Evolutionary conservation across 2,888 invertebrate species (phyloP).

Genomic region (Drosophila recens): DNA sequence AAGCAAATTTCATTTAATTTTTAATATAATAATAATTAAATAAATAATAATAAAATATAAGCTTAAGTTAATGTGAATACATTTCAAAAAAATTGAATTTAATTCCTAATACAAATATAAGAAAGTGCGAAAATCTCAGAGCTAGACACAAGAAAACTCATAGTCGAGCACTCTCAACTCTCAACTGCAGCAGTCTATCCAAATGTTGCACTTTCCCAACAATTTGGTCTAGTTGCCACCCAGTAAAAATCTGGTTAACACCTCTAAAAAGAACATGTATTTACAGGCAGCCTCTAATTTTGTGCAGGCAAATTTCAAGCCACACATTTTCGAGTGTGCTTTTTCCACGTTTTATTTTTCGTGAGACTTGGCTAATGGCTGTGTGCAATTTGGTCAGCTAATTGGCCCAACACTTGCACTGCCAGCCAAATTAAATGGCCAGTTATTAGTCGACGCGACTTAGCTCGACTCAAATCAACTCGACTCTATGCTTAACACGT

Average conservation of each 20-base stretch:
- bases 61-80: too few species aligned
- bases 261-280: slow-evolving; percentile 28
- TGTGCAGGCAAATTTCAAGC: slow-evolving; percentile 30
- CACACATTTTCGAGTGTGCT: slow-evolving; percentile 15
- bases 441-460: slow-evolving; percentile 56
- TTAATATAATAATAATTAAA: too few species aligned
- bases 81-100: too few species aligned
- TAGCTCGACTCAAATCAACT: slow-evolving; percentile 21
- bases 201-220: not conserved
- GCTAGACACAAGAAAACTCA: not conserved
- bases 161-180: not conserved
- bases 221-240: slow-evolving; percentile 35
- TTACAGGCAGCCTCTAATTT: slow-evolving; percentile 57
- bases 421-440: slow-evolving; percentile 62
- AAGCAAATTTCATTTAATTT: too few species aligned
- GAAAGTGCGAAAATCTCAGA: not conserved
- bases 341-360: slow-evolving; percentile 47
- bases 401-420: slow-evolving; percentile 76
- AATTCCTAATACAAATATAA: too few species aligned
- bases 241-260: slow-evolving; percentile 29
- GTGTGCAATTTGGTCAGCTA: slow-evolving; percentile 64
- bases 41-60: too few species aligned
- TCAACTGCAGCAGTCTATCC: not conserved
- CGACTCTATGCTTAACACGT: slow-evolving; percentile 50
- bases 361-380: slow-evolving; percentile 42